Conservation (phyloP, 2,888 invertebrate species). For the Cerceris rybyensis region DNA sequence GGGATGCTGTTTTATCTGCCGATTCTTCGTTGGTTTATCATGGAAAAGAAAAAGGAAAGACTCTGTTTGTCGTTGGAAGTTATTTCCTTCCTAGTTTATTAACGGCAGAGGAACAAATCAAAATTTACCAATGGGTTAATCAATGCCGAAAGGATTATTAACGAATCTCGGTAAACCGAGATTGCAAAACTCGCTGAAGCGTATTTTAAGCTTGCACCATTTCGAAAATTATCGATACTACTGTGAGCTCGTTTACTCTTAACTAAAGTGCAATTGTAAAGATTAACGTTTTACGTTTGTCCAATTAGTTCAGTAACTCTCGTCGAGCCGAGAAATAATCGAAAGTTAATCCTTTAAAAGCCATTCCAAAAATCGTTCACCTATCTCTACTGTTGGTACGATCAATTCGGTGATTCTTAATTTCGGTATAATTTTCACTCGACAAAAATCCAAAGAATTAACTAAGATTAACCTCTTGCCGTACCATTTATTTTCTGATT, state of each 20-base stretch:
- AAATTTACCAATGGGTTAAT: not conserved
- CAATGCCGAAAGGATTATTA: not conserved
- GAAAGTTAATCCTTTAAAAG: not conserved
- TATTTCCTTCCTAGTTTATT: not conserved
- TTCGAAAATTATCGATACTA: constrained; percentile 23
- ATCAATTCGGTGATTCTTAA: not conserved
- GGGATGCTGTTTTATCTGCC: not conserved
- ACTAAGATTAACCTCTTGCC: too few species aligned
- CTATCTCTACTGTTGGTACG: too few species aligned
- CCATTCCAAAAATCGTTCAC: not conserved
- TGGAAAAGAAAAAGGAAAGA: too few species aligned
- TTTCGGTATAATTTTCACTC: not conserved
- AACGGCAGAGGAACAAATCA: not conserved
- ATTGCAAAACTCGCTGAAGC: constrained; percentile 1
- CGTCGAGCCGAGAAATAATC: not conserved
- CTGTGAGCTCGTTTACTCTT: constrained; percentile 34
- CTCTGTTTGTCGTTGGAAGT: too few species aligned
- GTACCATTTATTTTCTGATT: too few species aligned
- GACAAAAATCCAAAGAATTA: too few species aligned
- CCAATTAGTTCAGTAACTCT: constrained; percentile 8
- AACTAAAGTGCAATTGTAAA: constrained; percentile 48
- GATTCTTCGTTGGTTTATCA: not conserved
- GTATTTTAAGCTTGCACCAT: constrained; percentile 21
- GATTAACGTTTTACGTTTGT: constrained; percentile 17
- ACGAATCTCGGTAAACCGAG: not conserved